Evolutionary conservation across 2,113 vertebrate species (phyloP).

Genomic region (Alethe castanea): DNA sequence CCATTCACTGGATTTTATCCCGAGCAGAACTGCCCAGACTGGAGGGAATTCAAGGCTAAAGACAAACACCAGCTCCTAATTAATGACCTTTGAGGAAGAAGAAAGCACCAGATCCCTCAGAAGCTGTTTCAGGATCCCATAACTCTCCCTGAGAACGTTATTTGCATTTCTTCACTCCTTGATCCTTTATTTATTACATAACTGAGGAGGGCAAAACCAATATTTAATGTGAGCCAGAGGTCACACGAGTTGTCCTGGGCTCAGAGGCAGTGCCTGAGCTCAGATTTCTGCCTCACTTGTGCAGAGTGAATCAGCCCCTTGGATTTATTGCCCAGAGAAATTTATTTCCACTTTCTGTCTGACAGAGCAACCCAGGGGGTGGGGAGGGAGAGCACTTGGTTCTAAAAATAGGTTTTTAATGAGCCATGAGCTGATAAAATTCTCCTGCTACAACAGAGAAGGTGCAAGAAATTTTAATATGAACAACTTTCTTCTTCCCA

Average conservation of each 20-base stretch:
- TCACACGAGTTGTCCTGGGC: background rate
- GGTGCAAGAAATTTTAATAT: background rate
- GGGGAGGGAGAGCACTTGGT: background rate
- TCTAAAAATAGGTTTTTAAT: background rate
- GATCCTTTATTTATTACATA: slow-evolving; percentile 12
- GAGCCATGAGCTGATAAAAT: background rate
- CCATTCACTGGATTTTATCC: background rate
- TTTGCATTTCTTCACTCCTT: slow-evolving; percentile 19
- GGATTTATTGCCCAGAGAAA: background rate
- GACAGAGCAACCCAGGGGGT: background rate
- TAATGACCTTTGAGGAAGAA: background rate
- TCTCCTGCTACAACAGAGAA: background rate
- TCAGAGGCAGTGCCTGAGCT: background rate
- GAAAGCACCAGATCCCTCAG: background rate
- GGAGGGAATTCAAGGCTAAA: background rate
- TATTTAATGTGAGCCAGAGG: background rate
- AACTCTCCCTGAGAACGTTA: background rate
- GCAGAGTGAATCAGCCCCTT: background rate
- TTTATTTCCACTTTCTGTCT: background rate
- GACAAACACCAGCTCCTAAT: background rate
- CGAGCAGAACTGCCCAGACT: background rate
- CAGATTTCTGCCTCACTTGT: background rate
- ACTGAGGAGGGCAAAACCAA: background rate
- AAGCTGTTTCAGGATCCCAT: background rate
- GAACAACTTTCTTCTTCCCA: background rate